A percentile compares a stretch with the other conserved stretches of the same genome.
phyloP scores from a whole-genome alignment of 64 coral and sea anemone species.

The Dendronephthya gigantea region DNA sequence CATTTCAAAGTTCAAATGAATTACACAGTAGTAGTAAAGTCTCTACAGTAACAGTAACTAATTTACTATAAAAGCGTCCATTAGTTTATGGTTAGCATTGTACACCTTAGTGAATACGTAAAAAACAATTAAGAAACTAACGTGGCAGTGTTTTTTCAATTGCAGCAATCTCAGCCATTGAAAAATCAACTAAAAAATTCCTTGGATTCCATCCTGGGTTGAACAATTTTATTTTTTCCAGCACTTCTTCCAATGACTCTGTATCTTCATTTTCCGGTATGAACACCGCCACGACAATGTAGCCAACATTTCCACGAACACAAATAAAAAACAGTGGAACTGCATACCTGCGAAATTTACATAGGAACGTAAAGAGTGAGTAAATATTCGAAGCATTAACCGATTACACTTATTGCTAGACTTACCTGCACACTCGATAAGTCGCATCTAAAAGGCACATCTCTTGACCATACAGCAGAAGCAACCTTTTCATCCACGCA shows the following conservation, averaged over 20 bases:
- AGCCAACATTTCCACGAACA: neutral
- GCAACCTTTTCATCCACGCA: neutral
- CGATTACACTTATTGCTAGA: too few species aligned
- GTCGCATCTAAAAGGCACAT: slow-evolving; percentile 5
- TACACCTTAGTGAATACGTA: too few species aligned
- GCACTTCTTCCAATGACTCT: neutral
- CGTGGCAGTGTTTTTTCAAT: neutral
- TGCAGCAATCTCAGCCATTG: neutral
- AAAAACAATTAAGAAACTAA: too few species aligned
- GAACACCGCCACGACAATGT: neutral
- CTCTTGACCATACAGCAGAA: neutral
- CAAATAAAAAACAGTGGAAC: too few species aligned
- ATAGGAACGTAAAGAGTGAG: too few species aligned
- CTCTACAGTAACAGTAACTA: too few species aligned
- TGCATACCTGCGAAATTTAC: too few species aligned
- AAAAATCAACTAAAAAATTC: neutral
- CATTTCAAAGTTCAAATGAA: too few species aligned
- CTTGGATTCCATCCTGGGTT: neutral
- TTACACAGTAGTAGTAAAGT: too few species aligned
- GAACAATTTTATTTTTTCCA: neutral
- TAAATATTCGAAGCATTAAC: too few species aligned
- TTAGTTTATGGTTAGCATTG: too few species aligned
- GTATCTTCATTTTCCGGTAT: neutral
- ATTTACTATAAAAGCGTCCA: too few species aligned
- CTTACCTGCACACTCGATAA: neutral